Conservation (phyloP, 92 coral and sea anemone species). For the Phenganax stokvisi region DNA sequence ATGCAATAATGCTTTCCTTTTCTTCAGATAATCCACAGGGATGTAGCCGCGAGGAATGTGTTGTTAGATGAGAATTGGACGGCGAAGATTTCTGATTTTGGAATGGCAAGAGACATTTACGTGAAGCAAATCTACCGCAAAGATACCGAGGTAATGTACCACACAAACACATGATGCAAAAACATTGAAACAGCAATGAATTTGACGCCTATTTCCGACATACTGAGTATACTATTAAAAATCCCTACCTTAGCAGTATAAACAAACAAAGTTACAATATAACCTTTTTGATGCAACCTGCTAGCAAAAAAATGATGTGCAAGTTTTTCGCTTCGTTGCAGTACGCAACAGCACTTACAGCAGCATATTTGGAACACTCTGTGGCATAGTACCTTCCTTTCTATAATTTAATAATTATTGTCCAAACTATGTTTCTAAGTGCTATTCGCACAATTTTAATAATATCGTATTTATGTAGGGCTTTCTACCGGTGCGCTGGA, state of each 20-base stretch:
- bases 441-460: neutral
- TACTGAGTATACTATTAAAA: no score
- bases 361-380: no score
- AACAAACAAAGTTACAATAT: no score
- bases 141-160: conserved; percentile 14
- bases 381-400: no score
- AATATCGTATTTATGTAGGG: conserved; percentile 4
- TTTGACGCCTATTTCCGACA: no score
- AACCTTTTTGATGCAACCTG: no score
- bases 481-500: conserved; percentile 34
- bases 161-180: neutral
- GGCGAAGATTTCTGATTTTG: conserved; percentile 34
- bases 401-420: neutral
- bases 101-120: conserved; percentile 34
- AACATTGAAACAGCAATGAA: neutral
- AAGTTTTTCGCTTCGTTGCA: no score
- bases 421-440: neutral
- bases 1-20: neutral
- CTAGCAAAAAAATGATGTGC: no score
- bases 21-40: conserved; percentile 28
- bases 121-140: conserved; percentile 35
- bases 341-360: no score
- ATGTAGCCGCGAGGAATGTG: conserved; percentile 31
- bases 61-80: conserved; percentile 12
- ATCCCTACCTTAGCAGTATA: no score